phyloP scores from a whole-genome alignment of 2,888 invertebrate genomes.

The Carabus problematicus region DNA sequence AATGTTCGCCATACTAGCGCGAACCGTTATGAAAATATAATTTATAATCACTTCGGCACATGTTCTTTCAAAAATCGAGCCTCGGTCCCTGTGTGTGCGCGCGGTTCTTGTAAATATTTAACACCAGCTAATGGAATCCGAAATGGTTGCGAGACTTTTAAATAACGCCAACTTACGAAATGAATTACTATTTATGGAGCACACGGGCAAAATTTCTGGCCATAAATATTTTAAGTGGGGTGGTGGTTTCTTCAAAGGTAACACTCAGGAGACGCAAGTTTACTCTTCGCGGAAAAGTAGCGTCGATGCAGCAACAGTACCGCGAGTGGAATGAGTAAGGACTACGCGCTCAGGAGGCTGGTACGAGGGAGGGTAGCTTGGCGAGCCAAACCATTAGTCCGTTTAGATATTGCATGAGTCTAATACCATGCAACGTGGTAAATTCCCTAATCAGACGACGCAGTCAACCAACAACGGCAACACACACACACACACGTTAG shows the following conservation, averaged over 20 bases:
- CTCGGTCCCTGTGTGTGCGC: conserved; percentile 20
- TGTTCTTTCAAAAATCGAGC: conserved; percentile 36
- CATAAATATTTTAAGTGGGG: conserved; percentile 52
- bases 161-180: conserved; percentile 44
- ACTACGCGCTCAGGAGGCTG: neutral
- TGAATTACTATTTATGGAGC: conserved; percentile 50
- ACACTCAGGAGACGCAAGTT: conserved; percentile 37
- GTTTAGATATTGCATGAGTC: conserved; percentile 43
- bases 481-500: neutral
- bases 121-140: conserved; percentile 41
- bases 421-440: conserved; percentile 40
- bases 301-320: conserved; percentile 1
- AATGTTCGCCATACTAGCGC: conserved; percentile 29
- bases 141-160: conserved; percentile 43
- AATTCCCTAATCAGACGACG: conserved; percentile 41
- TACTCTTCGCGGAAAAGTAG: conserved; percentile 36
- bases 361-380: neutral
- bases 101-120: conserved; percentile 33
- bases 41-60: conserved; percentile 43
- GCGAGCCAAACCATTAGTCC: conserved; percentile 36
- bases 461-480: conserved; percentile 5
- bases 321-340: neutral
- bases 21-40: conserved; percentile 42
- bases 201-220: conserved; percentile 50
- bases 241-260: conserved; percentile 45